These are phyloP conservation scores for Lepidocyrtinus sp. DNA, from an alignment of 2,888 invertebrate genomes.

Conservation along the genomic window DNA sequence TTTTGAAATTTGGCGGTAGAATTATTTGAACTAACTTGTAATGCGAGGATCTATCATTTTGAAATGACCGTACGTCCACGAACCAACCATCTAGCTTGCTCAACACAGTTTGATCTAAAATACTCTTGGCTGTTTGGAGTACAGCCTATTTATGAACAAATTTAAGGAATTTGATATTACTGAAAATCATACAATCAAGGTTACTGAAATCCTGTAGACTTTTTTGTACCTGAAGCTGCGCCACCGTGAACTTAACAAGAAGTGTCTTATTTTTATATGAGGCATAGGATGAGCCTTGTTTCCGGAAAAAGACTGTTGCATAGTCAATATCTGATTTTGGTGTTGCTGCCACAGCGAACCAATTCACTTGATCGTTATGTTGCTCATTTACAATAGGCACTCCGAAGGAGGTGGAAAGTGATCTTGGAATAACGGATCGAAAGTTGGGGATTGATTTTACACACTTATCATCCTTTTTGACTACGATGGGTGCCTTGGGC, in stretches of 20 bases:
- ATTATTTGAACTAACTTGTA: conserved; percentile 56
- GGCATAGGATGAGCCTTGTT: conserved; percentile 67
- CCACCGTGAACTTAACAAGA: conserved; percentile 81
- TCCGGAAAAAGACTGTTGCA: conserved; percentile 67
- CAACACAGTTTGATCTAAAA: conserved; percentile 62
- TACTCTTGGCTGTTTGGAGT: conserved; percentile 63
- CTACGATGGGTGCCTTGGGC: conserved; percentile 77
- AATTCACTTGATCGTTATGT: conserved; percentile 37
- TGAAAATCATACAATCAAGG: too few relatives aligned
- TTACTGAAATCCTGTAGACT: too few relatives aligned
- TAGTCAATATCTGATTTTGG: conserved; percentile 66
- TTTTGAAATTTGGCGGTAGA: background rate
- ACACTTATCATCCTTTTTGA: conserved; percentile 62
- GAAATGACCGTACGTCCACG: conserved; percentile 61
- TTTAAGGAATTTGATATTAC: too few relatives aligned
- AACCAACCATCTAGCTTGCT: conserved; percentile 65
- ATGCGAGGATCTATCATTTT: conserved; percentile 61
- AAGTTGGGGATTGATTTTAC: conserved; percentile 70
- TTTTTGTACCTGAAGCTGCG: conserved; percentile 77
- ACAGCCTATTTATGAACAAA: conserved; percentile 50
- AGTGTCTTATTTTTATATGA: conserved; percentile 65
- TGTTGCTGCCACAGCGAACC: conserved; percentile 57
- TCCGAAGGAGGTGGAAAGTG: conserved; percentile 78
- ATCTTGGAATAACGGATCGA: conserved; percentile 91
- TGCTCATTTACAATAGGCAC: conserved; percentile 60